A percentile compares a stretch with the other conserved stretches of the same genome.
Conservation (phyloP, 35 echinoderm and acorn worm genomes). For the Anneissia japonica region DNA sequence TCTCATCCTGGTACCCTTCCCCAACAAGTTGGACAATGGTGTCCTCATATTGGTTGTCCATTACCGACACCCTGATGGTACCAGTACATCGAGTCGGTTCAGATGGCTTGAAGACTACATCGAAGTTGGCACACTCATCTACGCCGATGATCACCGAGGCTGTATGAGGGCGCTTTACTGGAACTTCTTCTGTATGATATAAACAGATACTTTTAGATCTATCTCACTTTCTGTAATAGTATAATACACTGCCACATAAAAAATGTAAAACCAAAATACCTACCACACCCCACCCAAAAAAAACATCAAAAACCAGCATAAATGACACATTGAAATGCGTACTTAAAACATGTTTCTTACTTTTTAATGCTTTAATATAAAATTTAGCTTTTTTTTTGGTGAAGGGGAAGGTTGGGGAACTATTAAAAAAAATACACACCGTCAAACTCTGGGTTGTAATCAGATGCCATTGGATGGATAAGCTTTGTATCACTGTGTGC, state of each 20-base stretch:
- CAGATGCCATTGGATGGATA: conserved; percentile 64
- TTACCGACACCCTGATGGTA: conserved; percentile 57
- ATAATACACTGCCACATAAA: too few species aligned
- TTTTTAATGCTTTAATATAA: too few species aligned
- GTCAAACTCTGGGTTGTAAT: conserved; percentile 19
- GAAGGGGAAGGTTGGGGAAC: too few species aligned
- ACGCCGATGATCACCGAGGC: conserved; percentile 89
- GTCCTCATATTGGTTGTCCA: conserved; percentile 97
- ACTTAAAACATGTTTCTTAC: too few species aligned
- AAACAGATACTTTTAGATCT: neutral
- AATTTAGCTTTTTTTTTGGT: too few species aligned
- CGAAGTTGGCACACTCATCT: conserved; percentile 56
- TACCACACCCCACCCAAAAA: too few species aligned
- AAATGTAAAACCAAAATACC: too few species aligned
- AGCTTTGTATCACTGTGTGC: conserved; percentile 66
- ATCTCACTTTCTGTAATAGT: too few species aligned
- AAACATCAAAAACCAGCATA: too few species aligned
- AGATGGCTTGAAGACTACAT: conserved; percentile 65
- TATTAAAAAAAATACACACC: too few species aligned
- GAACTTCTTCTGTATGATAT: conserved; percentile 34
- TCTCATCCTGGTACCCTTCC: conserved; percentile 89
- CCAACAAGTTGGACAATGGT: conserved; percentile 86
- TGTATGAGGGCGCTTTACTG: conserved; percentile 65
- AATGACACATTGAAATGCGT: too few species aligned
- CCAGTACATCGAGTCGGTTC: conserved; percentile 30